phyloP scores from a whole-genome alignment of 1,140 invertebrate species.

The Belonocnema kinseyi region DNA sequence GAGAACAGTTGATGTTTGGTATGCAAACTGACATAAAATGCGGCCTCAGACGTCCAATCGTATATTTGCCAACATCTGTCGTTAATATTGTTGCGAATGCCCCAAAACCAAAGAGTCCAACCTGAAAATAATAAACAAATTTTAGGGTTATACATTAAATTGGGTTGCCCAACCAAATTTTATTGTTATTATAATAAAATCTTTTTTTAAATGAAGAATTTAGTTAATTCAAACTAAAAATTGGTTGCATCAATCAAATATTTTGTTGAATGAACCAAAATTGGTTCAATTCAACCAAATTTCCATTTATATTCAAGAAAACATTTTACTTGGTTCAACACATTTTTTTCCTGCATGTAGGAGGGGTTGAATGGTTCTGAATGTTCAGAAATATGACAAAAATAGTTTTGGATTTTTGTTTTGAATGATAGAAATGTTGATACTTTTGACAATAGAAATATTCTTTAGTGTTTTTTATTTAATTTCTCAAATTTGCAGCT shows the following conservation, averaged over 20 bases:
- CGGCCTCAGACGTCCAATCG: constrained; percentile 92
- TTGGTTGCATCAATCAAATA: no score
- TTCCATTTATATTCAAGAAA: no score
- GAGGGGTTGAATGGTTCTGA: no score
- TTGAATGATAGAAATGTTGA: neutral
- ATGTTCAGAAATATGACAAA: no score
- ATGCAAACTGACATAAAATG: constrained; percentile 90
- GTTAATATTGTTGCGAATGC: constrained; percentile 87
- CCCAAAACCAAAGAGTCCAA: constrained; percentile 90
- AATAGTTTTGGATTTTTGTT: neutral
- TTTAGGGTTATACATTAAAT: neutral
- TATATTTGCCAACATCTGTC: constrained; percentile 94
- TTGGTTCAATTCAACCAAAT: no score
- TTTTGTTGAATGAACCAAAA: no score
- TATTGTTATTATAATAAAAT: neutral
- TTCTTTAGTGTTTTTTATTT: no score
- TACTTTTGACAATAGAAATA: neutral
- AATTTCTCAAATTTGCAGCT: no score
- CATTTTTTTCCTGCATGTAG: no score
- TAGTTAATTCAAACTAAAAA: no score
- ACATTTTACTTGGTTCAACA: no score
- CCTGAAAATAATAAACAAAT: constrained; percentile 59
- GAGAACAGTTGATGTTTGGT: constrained; percentile 79
- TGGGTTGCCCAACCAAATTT: neutral
- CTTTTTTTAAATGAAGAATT: neutral